Conservation (phyloP, 1,140 invertebrate species). For the Melipona quadrifasciata region DNA sequence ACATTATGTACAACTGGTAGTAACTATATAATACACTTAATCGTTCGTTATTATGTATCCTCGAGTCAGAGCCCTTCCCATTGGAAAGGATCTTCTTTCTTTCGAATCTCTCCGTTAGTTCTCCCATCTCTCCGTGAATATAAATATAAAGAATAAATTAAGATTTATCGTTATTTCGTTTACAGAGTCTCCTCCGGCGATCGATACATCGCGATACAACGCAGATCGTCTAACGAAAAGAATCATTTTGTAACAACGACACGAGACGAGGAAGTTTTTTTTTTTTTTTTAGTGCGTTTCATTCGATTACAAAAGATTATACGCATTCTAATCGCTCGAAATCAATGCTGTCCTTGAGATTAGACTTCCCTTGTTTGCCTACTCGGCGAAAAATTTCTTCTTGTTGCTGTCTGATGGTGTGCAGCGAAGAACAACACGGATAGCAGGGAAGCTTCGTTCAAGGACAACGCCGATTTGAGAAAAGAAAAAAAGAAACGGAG, state of each 20-base stretch:
- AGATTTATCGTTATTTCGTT: constrained; percentile 49
- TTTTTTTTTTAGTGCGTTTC: no score
- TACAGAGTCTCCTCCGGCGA: constrained; percentile 48
- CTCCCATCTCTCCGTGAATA: constrained; percentile 13
- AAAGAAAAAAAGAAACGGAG: not conserved
- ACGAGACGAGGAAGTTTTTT: not conserved
- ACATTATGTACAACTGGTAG: constrained; percentile 77
- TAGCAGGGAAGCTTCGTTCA: not conserved
- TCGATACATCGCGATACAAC: constrained; percentile 40
- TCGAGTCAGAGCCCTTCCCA: constrained; percentile 46
- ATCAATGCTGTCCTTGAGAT: not conserved
- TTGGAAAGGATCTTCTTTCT: constrained; percentile 35
- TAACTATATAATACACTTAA: constrained; percentile 62
- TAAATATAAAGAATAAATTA: constrained; percentile 73
- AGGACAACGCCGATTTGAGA: not conserved
- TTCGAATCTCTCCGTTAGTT: constrained; percentile 26
- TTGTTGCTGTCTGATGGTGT: not conserved
- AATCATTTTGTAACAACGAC: not conserved
- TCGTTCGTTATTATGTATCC: constrained; percentile 32
- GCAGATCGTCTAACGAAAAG: not conserved
- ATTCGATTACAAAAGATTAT: no score
- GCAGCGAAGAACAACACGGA: not conserved
- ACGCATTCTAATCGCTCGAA: not conserved
- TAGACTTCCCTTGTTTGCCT: no score
- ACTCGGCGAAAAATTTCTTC: not conserved